Evolutionary conservation across 2,797 vertebrate genomes (phyloP), one percentile per base, ranked within the genome.

Genomic region (Helostoma temminkii): DNA sequence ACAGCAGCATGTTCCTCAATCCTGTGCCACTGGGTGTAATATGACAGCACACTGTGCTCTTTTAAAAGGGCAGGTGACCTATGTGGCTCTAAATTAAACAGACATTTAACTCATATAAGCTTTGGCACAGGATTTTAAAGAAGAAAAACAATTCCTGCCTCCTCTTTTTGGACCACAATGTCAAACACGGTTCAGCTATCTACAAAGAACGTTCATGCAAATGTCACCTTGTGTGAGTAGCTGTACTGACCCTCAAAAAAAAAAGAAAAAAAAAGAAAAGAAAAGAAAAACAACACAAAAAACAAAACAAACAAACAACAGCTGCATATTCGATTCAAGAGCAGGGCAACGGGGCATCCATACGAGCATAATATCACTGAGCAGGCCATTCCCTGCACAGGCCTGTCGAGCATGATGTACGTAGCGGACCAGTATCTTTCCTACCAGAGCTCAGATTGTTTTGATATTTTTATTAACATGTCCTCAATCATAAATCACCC

Each of bases 401-500:
- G 87, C 85, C 93, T 94, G 94, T 95, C 93, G 74, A 71, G 81
- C 86, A 90, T 94, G 93, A 94, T 93, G 93, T 93, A 95, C 93
- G 89, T 85, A 89, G 90, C 36, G 71, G 74, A 63, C 62, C 70
- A 77, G 84, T 94, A 94, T 95, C 94, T 94, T 77, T 85, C 85
- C 79, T 86, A 73, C 78, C 94, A 95, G 92, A 93, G 93, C 91
- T 90, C 88, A 82, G 93, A 95, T 95, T 91, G 91, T 93, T 94
- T 93, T 91, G 94, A 94, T 94, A 93, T 94, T 95, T 94, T 94
- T 93, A 94, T 94, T 91, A 94, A 91, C 91, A 90, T 89, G 90
- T 93, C 92, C 92, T 94, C 93, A 94, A 94, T 94, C 94, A 95
- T 95, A 94, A 95, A 94, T 94, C 93, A 93, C 87, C 69, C 72